A percentile compares a stretch with the other conserved stretches of the same genome.
These are phyloP conservation scores for Horisme vitalbata DNA, from an alignment of 2,888 invertebrate genomes.

Conservation along the genomic window DNA sequence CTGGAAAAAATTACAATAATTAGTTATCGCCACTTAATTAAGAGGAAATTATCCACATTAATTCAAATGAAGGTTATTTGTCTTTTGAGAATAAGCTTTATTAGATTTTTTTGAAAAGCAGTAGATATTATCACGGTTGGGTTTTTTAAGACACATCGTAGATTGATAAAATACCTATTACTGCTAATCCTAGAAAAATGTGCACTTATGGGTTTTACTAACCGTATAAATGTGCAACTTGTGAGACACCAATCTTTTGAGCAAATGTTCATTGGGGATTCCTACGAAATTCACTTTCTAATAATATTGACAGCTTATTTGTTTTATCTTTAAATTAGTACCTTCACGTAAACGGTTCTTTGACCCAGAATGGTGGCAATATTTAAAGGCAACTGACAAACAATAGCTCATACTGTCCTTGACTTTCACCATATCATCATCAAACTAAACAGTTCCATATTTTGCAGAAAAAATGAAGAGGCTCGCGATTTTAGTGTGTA, in stretches of 20 bases:
- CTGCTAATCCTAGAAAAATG: too few species aligned
- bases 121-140: background rate
- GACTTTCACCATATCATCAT: conserved; percentile 16
- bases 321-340: conserved; percentile 27
- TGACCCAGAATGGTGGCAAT: conserved; percentile 58
- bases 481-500: conserved; percentile 43
- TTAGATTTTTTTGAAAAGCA: background rate
- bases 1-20: too few species aligned
- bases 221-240: background rate
- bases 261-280: background rate
- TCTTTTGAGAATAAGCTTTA: background rate
- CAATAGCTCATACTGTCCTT: conserved; percentile 33
- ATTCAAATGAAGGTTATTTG: background rate
- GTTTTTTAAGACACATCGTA: background rate
- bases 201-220: too few species aligned
- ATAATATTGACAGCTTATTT: conserved; percentile 20
- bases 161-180: background rate
- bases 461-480: conserved; percentile 69
- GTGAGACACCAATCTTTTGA: background rate
- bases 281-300: conserved; percentile 25
- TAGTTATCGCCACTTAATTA: background rate
- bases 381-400: conserved; percentile 48
- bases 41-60: background rate
- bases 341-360: conserved; percentile 47
- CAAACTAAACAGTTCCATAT: conserved; percentile 23